Percentiles rank a stretch among this genome's conserved stretches.
These are phyloP conservation scores for Eurytoma californica DNA, from an alignment of 2,888 invertebrate species.

Conservation along the genomic window DNA sequence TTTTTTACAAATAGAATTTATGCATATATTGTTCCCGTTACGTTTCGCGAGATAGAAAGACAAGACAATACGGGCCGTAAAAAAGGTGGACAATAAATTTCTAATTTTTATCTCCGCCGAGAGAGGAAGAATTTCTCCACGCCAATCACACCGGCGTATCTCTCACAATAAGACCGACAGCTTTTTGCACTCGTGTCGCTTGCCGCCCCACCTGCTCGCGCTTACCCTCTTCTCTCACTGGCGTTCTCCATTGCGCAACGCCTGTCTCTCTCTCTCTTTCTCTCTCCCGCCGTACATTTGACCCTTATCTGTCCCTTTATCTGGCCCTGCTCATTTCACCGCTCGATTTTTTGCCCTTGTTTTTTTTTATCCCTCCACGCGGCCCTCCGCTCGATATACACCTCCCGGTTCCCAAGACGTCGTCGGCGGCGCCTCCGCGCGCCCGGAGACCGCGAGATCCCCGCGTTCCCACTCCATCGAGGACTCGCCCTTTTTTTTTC, in stretches of 20 bases:
- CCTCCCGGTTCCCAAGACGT: slow-evolving; percentile 51
- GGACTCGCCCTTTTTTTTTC: slow-evolving; percentile 9
- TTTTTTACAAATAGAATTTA: too few relatives aligned
- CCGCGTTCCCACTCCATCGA: slow-evolving; percentile 28
- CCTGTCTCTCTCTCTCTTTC: slow-evolving; percentile 1
- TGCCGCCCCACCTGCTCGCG: not conserved
- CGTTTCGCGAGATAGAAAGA: not conserved
- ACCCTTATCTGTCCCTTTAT: slow-evolving; percentile 56
- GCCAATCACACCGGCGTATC: slow-evolving; percentile 25
- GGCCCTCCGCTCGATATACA: not conserved
- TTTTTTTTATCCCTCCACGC: slow-evolving; percentile 41
- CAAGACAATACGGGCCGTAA: not conserved
- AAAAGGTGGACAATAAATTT: slow-evolving; percentile 40
- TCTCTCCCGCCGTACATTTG: slow-evolving; percentile 22
- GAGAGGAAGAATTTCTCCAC: slow-evolving; percentile 15
- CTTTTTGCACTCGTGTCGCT: slow-evolving; percentile 35
- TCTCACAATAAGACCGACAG: slow-evolving; percentile 25
- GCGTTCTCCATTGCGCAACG: slow-evolving; percentile 24
- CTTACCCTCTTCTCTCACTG: slow-evolving; percentile 24
- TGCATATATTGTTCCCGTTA: not conserved
- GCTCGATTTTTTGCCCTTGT: slow-evolving; percentile 54
- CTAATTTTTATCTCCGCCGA: slow-evolving; percentile 35
- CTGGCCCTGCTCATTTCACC: slow-evolving; percentile 56
- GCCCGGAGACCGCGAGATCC: slow-evolving; percentile 31
- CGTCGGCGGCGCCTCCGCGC: slow-evolving; percentile 18